Base-by-base conservation (phyloP, 2,797 vertebrate genomes). In the Lagocephalus sceleratus region DNA sequence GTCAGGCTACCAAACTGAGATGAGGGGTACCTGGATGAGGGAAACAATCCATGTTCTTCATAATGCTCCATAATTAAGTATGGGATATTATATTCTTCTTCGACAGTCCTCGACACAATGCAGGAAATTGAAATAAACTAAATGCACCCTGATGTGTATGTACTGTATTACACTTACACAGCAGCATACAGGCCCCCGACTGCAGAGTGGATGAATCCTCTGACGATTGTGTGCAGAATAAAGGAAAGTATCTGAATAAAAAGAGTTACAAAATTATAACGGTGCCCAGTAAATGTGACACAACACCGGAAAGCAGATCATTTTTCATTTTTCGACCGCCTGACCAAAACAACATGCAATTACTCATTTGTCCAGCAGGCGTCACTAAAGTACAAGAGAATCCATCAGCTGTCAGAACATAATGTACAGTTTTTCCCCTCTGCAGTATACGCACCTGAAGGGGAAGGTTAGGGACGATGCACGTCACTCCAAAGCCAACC, bases 1-100 rank as follows among this genome's bases (percentile, higher is more conserved):
- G 97, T 99, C 81, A 99, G 85, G 79, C 95, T 98, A 83, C 97
- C 97, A 16, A 98, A 99, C 89, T 99, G 96, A 32, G 95, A 94
- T 35, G 96, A 99, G 0, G 97, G 97, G 73, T 99, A 99, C 80
- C 97, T 99, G 92, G 22, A 49, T 20, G 41, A 69, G 79, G 71
- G 45, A 76, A 74, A 74, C 10, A 43, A 19, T n/a, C 15, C 4
- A 29, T 14, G 32, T 19, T 8, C 17, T 17, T 44, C 17, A 20
- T 10, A 20, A 5, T 3, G 16, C 6, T 42, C 4, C 5, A 42
- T 3, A 42, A 17, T 8, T 42, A n/a, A 22, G 3, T 12, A 19
- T 11, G 10, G n/a, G n/a, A 6, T 20, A 42, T 42, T 10, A 42
- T 17, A 19, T 41, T 41, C 3, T 41, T 17, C 6, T 41, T 41